These are phyloP conservation scores for Pherbina coryleti DNA, from an alignment of 2,888 invertebrate genomes.

Conservation along the genomic window DNA sequence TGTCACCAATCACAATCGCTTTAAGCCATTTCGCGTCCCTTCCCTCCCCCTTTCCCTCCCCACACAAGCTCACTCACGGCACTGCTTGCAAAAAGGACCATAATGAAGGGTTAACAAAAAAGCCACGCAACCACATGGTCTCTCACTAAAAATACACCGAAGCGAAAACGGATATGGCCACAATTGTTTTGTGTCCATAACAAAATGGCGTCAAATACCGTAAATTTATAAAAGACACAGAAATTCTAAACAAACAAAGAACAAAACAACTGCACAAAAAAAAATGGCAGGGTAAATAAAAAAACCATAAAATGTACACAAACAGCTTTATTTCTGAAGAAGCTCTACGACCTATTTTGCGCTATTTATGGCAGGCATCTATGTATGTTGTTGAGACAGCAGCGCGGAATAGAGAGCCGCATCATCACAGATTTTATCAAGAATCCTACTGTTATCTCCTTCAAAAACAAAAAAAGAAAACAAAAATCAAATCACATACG, in stretches of 20 bases:
- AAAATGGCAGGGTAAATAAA: not conserved
- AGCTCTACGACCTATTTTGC: not conserved
- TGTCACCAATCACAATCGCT: too few species aligned
- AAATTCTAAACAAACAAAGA: not conserved
- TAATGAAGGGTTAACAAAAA: not conserved
- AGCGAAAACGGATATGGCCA: conserved; percentile 17
- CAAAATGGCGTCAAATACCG: conserved; percentile 21
- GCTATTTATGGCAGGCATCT: not conserved
- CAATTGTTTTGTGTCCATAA: conserved; percentile 4
- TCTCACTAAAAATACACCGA: not conserved
- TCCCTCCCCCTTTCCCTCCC: not conserved
- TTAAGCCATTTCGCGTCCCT: too few species aligned
- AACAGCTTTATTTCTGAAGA: too few species aligned
- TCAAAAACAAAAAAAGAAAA: too few species aligned
- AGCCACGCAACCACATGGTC: not conserved
- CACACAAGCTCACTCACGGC: not conserved
- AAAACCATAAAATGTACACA: too few species aligned
- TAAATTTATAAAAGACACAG: not conserved
- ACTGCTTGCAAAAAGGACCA: not conserved
- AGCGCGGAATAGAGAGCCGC: too few species aligned
- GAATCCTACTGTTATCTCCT: too few species aligned
- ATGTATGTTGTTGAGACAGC: too few species aligned
- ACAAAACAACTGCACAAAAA: not conserved
- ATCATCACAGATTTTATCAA: too few species aligned
- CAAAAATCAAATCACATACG: too few species aligned